phyloP scores from a whole-genome alignment of 2,888 invertebrate genomes.

The Encarsia formosa region DNA sequence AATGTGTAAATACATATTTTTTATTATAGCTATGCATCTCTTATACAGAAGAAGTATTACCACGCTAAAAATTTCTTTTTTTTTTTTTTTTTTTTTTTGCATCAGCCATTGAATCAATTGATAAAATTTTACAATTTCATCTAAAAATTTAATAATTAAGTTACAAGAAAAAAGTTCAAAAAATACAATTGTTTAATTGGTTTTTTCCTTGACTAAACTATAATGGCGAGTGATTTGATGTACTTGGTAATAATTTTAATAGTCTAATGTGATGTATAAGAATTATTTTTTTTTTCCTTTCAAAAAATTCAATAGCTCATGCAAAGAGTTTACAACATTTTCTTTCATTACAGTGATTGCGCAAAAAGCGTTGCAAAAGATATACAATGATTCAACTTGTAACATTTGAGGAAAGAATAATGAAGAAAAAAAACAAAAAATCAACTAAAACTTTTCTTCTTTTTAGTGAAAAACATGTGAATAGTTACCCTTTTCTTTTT shows the following conservation, averaged over 20 bases:
- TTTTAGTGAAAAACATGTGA: slow-evolving; percentile 11
- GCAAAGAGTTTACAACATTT: slow-evolving; percentile 22
- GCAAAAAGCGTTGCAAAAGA: slow-evolving; percentile 13
- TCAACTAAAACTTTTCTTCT: slow-evolving; percentile 20
- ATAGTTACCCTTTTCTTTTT: slow-evolving; percentile 2
- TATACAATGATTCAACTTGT: slow-evolving; percentile 17
- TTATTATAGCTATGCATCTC: slow-evolving; percentile 24
- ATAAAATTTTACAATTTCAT: too few relatives aligned
- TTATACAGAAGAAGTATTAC: slow-evolving; percentile 19
- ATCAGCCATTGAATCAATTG: slow-evolving; percentile 16
- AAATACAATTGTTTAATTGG: too few relatives aligned
- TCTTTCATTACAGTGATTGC: slow-evolving; percentile 12
- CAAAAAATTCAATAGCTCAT: slow-evolving; percentile 6
- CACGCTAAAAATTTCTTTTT: too few relatives aligned
- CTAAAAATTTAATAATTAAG: too few relatives aligned
- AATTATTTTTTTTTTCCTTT: too few relatives aligned
- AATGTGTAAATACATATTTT: slow-evolving; percentile 24
- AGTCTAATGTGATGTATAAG: background rate
- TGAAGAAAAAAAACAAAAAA: slow-evolving; percentile 11
- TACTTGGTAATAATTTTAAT: too few relatives aligned
- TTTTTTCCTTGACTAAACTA: too few relatives aligned
- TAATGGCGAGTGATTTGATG: too few relatives aligned
- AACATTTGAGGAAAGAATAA: background rate
- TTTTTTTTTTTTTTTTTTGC: slow-evolving; percentile 16
- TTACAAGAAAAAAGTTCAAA: too few relatives aligned